Base-by-base conservation (phyloP, 2,113 vertebrate species). In the Panthera tigris region DNA sequence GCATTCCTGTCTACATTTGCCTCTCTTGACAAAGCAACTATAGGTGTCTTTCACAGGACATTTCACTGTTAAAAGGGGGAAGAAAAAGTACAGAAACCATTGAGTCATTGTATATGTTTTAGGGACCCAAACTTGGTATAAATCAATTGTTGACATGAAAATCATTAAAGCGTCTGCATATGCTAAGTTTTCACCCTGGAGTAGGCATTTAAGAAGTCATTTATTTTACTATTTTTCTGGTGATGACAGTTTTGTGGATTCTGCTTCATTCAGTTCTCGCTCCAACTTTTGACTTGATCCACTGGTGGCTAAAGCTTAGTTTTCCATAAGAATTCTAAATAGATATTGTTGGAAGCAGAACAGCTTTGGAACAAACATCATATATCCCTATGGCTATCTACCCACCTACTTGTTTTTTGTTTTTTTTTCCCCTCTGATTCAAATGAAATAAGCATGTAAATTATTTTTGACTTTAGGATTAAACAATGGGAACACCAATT, bases 51-150 rank as follows among this genome's bases (percentile, higher is more conserved):
- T 80, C 95, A 95, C 33, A 21, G 82, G 55, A 78, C 86, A 94
- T 90, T 89, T 98, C 36, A 93, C 92, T 97, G 91, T 39, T 66
- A 84, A 94, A 69, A 89, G 25, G 31, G 31, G 16, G 57, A 14
- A 85, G 57, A 14, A 85, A 78, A 84, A 61, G 7, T 15, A 95
- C 3, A 76, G 15, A 66, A 85, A 87, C 25, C 33, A 63, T 7
- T 71, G 65, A 91, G 3, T 85, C 16, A 71, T 18, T 65, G 7
- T 52, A 39, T 39, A 15, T 89, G 50, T 25, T 10, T 71, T 36
- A n/a, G 12, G 66, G 14, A 18, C 14, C 5, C 5, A 0, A 89
- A 94, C 2, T 79, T 91, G n/a, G 0, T 15, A 79, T 71, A 66
- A 89, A 69, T 92, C n/a, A 79, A 9, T 61, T 76, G 25, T 25